Evolutionary conservation across 2,888 invertebrate genomes (phyloP), one percentile per base, ranked within the genome.

Genomic region (Andrena trimmerana): DNA sequence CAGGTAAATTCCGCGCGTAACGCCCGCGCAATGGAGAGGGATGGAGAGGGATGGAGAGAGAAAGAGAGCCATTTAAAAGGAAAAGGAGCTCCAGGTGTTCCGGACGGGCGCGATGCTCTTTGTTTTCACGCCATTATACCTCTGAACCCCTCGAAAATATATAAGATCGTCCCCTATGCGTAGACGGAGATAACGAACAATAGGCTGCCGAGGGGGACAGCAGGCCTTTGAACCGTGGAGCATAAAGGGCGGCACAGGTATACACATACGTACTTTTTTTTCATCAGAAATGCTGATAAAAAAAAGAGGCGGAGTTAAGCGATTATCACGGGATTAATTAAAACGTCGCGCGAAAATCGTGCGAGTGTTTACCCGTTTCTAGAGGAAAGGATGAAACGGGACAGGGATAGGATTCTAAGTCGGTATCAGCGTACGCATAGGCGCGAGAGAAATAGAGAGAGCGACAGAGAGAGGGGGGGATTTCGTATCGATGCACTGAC

Each of bases 141-240:
- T 57, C 42, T 5, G 70, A 75, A 72, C 57, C 78, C 63, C 76
- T 67, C 62, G 57, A 77, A 88, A 88, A 82, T 66, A 52, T 76
- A 75, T 72, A 82, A 71, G 77, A 81, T 83, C 65, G 72, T 57
- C 67, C 79, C 77, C 67, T 62, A 82, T 66, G 63, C 65, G 42
- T 42, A 68, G 78, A 68, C 52, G 59, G 62, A 78, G 78, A 88
- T 86, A 88, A 81, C 57, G 85, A 72, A 83, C 77, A 83, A 87
- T 81, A 70, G 71, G 24, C 13, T 69, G 75, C 69, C 63, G 33
- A 74, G 57, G 70, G 75, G 79, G 57, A 69, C 60, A 42, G 42
- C 42, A 54, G 74, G 54, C 67, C 79, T 83, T 83, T 83, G 71
- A 84, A 78, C 52, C 52, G 24, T 31, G 29, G 57, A 65, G 63